Conservation (phyloP, 2,113 vertebrate genomes). For the Nothocercus nigrocapillus region DNA sequence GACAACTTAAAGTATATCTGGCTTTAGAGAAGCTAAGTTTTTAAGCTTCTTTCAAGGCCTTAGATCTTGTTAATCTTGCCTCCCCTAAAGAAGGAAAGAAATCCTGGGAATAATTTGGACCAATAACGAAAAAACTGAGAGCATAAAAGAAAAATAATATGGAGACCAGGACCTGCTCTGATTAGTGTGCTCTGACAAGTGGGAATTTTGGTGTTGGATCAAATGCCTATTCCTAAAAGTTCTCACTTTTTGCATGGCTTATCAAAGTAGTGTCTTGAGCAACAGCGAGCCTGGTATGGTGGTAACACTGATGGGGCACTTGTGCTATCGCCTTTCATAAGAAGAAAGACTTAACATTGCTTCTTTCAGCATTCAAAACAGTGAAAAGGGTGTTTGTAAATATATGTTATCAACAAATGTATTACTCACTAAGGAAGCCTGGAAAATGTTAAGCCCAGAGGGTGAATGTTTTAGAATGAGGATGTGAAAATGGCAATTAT, state of each 20-base stretch:
- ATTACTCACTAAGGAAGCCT: neutral
- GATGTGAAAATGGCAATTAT: neutral
- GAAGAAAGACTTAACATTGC: neutral
- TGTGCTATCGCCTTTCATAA: neutral
- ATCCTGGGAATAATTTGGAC: neutral
- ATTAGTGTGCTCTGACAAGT: neutral
- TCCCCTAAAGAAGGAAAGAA: neutral
- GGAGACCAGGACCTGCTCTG: neutral
- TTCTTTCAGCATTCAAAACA: neutral
- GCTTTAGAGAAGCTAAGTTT: neutral
- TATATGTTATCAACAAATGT: neutral
- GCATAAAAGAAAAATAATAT: neutral
- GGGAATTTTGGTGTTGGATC: neutral
- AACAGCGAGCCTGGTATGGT: neutral
- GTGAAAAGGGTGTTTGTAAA: neutral
- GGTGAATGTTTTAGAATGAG: neutral
- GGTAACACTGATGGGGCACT: neutral
- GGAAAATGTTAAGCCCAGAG: conserved; percentile 23
- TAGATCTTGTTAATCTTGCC: neutral
- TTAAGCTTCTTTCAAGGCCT: neutral
- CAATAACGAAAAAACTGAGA: neutral
- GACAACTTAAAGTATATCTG: conserved; percentile 5
- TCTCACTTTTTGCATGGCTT: neutral
- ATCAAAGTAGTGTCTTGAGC: neutral
- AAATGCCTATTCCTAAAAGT: neutral